Evolutionary conservation across 2,888 invertebrate genomes (phyloP), one percentile per base, ranked within the genome.

Genomic region (Nemapogon koenigi): DNA sequence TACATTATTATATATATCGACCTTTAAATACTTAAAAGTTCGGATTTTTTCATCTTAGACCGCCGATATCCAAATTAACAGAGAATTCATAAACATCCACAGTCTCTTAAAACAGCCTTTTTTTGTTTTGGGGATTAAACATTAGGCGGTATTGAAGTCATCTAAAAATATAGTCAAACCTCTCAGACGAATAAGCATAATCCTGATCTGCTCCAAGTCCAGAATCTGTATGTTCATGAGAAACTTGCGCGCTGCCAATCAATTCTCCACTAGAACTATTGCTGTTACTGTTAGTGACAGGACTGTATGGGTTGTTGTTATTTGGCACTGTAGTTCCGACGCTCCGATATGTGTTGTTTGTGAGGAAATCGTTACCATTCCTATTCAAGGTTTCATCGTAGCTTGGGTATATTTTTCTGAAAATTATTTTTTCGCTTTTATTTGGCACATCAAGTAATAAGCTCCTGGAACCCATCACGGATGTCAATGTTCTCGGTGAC

Each of bases 131-230:
- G n/a, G n/a, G n/a, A n/a, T n/a, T n/a, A n/a, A n/a, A n/a, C n/a
- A n/a, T n/a, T n/a, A n/a, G n/a, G n/a, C n/a, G n/a, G n/a, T n/a
- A n/a, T n/a, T n/a, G n/a, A n/a, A n/a, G n/a, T n/a, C n/a, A n/a
- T n/a, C n/a, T n/a, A n/a, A n/a, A n/a, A n/a, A n/a, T n/a, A n/a
- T n/a, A n/a, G n/a, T n/a, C 15, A 29, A 61, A 86, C 87, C 86
- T 83, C 65, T 86, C 86, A 18, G 85, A 86, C 44, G 84, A 84
- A 62, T 87, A 86, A 25, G 86, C 84, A 57, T 87, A 88, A 51
- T 89, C 89, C 60, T 89, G 89, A 62, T 89, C 89, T 13, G 86
- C 87, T 31, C 89, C 89, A 3, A 89, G 68, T 1, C 89, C 89
- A 1, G 89, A 89, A 61, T 89, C 89, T 0, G 88, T 88, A 52